Base-by-base conservation (phyloP, 2,113 vertebrate genomes). In the Leptosomus discolor region DNA sequence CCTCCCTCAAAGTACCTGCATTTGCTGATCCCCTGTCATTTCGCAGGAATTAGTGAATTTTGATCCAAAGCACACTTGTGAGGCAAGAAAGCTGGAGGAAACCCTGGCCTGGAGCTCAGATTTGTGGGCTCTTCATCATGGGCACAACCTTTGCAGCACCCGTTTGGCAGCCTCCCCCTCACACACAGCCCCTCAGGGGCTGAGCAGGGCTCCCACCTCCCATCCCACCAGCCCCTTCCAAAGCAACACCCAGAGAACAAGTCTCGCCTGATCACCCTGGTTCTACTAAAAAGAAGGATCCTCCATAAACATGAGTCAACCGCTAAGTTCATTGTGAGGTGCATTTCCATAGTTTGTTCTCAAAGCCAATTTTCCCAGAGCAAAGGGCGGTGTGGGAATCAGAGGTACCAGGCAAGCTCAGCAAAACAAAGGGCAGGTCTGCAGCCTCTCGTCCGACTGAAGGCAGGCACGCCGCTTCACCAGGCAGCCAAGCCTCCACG, bases 141-240 rank as follows among this genome's bases (percentile, higher is more conserved):
- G 8, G 48, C 56, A 20, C 18, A 11, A 43, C 26, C 56, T 15
- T 24, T 27, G 48, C 36, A 69, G 63, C 70, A 20, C 12, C 39
- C 34, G 56, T 75, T 12, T 26, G 46, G 8, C 37, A 57, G 27
- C 5, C 19, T 18, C 26, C 27, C 12, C 11, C 69, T 65, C 17
- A 7, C 3, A 3, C 4, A 1, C 1, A 7, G 15, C 53, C 37
- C 48, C 1, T 5, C 56, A 65, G 24, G 29, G 34, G 39, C 58
- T 73, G 69, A 90, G 68, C 58, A 56, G 74, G 39, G 54, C 27
- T 85, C 50, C 10, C 36, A 53, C 37, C 46, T 82, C 60, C 43
- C 67, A n/a, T 20, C 84, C 76, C 23, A 36, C 27, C 24, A 9
- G 26, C 30, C n/a, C 41, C 27, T 24, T 45, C n/a, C 15, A 54